A percentile compares a stretch with the other conserved stretches of the same genome.
Conservation (phyloP, 2,797 vertebrate genomes). For the Hephaestus fuliginosus region DNA sequence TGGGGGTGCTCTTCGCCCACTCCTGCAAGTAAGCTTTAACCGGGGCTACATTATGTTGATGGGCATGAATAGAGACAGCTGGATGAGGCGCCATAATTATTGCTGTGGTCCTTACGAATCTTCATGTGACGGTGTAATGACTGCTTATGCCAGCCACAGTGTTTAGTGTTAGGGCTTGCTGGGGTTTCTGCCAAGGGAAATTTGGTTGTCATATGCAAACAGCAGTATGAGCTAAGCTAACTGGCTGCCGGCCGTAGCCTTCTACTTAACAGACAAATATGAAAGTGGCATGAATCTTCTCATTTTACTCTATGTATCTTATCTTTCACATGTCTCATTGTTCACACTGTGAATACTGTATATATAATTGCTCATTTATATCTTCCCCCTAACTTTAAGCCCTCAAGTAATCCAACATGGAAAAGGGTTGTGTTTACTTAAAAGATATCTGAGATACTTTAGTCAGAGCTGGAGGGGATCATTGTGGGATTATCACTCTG, state of each 20-base stretch:
- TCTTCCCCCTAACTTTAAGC: neutral
- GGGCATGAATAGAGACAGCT: conserved; percentile 15
- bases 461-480: neutral
- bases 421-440: conserved; percentile 1
- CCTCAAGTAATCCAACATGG: neutral
- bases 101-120: conserved; percentile 4
- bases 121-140: conserved; percentile 36
- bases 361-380: no score
- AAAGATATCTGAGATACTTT: neutral
- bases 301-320: neutral
- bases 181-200: conserved; percentile 15
- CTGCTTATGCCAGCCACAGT: conserved; percentile 18
- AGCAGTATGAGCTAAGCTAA: neutral
- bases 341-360: no score
- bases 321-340: no score
- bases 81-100: conserved; percentile 7
- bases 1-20: neutral
- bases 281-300: neutral
- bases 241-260: neutral
- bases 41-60: neutral
- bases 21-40: neutral
- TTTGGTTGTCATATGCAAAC: conserved; percentile 22
- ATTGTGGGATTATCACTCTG: conserved; percentile 2
- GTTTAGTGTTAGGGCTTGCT: conserved; percentile 3
- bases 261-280: neutral